Conservation (phyloP, 2,113 vertebrate species). For the Callipepla californica region DNA sequence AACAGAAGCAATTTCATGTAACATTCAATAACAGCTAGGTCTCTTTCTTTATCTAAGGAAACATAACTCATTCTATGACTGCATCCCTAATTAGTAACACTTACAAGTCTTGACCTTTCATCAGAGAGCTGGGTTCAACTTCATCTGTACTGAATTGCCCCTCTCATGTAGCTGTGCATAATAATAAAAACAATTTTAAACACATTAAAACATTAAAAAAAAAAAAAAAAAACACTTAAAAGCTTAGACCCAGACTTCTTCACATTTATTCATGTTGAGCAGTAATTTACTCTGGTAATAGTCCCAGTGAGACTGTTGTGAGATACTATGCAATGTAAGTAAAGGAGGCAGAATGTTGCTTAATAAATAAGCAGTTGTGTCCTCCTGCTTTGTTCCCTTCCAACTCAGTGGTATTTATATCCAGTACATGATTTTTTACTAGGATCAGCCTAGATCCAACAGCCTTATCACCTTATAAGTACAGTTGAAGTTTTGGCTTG, state of each 20-base stretch:
- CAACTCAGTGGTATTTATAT: not conserved
- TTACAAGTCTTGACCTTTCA: slow-evolving; percentile 55
- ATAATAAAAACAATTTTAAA: slow-evolving; percentile 63
- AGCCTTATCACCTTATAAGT: not conserved
- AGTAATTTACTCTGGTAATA: slow-evolving; percentile 50
- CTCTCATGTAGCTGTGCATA: slow-evolving; percentile 39
- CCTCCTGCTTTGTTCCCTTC: not conserved
- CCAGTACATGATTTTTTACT: not conserved
- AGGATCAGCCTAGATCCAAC: not conserved
- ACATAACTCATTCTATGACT: slow-evolving; percentile 27
- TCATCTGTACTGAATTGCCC: not conserved
- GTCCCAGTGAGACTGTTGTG: slow-evolving; percentile 15
- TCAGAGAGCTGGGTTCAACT: not conserved
- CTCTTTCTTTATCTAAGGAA: slow-evolving; percentile 31
- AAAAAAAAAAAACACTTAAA: slow-evolving; percentile 12
- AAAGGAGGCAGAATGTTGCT: not conserved
- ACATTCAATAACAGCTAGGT: slow-evolving; percentile 2
- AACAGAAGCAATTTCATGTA: not conserved
- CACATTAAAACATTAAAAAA: slow-evolving; percentile 23
- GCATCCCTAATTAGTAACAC: slow-evolving; percentile 46
- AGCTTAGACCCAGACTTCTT: not conserved
- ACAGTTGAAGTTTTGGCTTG: not conserved
- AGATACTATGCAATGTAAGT: not conserved
- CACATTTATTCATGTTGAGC: slow-evolving; percentile 13
- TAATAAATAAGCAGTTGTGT: slow-evolving; percentile 41